Evolutionary conservation across 1,140 invertebrate species (phyloP), one percentile per base, ranked within the genome.

Genomic region (Hycleus cichorii): DNA sequence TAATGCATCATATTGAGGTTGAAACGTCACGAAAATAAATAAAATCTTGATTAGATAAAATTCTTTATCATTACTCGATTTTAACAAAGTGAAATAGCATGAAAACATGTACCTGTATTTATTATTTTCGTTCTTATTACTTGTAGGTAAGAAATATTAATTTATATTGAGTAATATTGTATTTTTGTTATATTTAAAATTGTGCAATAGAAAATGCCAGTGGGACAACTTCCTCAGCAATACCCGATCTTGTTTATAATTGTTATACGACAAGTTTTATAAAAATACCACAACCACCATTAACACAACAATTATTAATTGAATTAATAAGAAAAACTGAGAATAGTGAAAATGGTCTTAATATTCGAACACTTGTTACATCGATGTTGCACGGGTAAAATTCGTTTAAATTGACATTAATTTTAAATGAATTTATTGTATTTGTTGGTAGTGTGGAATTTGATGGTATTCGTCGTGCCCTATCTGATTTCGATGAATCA

Each of bases 391-490:
- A 78, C 60, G 78, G 77, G 81, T 82, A 69, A 47, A 54, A 26
- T 59, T 54, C 32, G 2, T 5, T 32, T 32, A 32, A 32, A 32
- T 32, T 32, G 32, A 3, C 32, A 32, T 32, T 32, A 5, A 32
- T 32, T 32, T 32, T 32, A 32, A 0, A 7, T 32, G 4, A 3
- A 5, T 32, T 32, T 32, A 32, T 32, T 2, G 1, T 18, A 18
- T 5, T 32, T 32, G 7, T 44, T 73, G 72, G 62, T 66, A 85
- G 83, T 63, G 75, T 82, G 49, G 78, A 82, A 40, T 73, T 84
- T 32, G 84, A 86, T 69, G 84, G 84, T 2, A 78, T 87, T 50
- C 75, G 80, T 67, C 68, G 75, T 54, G 72, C 78, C 12, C 67
- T 72, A 3, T 70, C 74, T 27, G 57, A 74, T 2, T 62, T 74